phyloP scores from a whole-genome alignment of 1,140 invertebrate species.

The Anthonomus grandis region DNA sequence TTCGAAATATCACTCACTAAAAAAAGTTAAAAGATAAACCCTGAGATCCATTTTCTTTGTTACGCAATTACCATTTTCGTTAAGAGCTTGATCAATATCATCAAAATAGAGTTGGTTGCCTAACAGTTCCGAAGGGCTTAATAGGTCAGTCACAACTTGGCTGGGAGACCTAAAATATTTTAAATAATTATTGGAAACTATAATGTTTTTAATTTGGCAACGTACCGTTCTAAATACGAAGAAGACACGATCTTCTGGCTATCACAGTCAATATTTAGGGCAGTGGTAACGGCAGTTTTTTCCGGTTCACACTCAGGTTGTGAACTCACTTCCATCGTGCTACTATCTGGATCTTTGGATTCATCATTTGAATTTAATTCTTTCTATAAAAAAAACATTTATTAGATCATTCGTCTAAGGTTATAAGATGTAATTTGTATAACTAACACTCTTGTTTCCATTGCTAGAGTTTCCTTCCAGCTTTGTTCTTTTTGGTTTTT shows the following conservation, averaged over 20 bases:
- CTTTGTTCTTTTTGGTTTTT: conserved; percentile 29
- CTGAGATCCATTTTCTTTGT: background rate
- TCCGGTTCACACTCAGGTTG: conserved; percentile 13
- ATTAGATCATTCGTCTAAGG: too few species aligned
- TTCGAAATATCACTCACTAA: background rate
- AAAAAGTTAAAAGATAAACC: background rate
- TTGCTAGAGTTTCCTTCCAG: conserved; percentile 15
- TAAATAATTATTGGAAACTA: background rate
- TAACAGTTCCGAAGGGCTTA: conserved; percentile 45
- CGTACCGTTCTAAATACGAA: conserved; percentile 5
- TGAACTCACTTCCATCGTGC: conserved; percentile 17
- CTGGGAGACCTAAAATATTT: conserved; percentile 30
- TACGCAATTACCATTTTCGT: conserved; percentile 41
- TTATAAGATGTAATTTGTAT: too few species aligned
- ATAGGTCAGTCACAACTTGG: conserved; percentile 37
- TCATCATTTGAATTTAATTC: conserved; percentile 47
- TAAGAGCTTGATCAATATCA: conserved; percentile 43
- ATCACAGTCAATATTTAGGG: conserved; percentile 43
- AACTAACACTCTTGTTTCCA: conserved; percentile 7
- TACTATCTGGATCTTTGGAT: conserved; percentile 50
- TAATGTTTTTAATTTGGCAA: background rate
- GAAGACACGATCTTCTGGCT: conserved; percentile 26
- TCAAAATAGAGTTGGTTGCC: conserved; percentile 43
- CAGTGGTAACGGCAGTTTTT: conserved; percentile 21
- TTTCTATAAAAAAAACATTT: background rate